A percentile compares a stretch with the other conserved stretches of the same genome.
Evolutionary conservation across 2,888 invertebrate genomes (phyloP).

Genomic region (Diarsia dahlii): DNA sequence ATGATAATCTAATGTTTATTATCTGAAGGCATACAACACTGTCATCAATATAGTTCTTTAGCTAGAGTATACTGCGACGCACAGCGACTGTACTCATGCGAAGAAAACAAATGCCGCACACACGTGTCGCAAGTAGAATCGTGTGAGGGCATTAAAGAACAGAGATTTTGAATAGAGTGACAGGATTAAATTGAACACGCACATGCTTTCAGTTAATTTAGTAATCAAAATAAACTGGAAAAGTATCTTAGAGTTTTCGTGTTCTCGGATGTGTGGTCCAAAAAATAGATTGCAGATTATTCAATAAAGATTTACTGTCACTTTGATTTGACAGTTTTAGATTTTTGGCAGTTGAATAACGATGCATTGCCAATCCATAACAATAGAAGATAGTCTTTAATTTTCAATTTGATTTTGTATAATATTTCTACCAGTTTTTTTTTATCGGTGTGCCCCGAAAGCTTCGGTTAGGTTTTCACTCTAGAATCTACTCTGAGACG

Average conservation of each 20-base stretch:
- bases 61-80: not conserved
- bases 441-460: not conserved
- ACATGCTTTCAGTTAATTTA: not conserved
- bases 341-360: not conserved
- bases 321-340: not conserved
- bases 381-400: not conserved
- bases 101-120: not conserved
- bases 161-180: conserved; percentile 2
- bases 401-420: not conserved
- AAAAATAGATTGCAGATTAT: not conserved
- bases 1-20: too few relatives aligned
- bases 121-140: not conserved
- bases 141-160: not conserved
- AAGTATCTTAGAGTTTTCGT: not conserved
- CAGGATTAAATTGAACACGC: conserved; percentile 9
- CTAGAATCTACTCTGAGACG: not conserved
- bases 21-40: too few relatives aligned
- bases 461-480: not conserved
- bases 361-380: not conserved
- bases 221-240: conserved; percentile 13
- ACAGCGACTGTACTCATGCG: not conserved
- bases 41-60: too few relatives aligned
- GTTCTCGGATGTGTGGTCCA: not conserved
- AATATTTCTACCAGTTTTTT: not conserved
- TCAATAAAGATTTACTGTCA: not conserved